Base-by-base conservation (phyloP, 2,888 invertebrate genomes). In the Punctoribates punctum region DNA sequence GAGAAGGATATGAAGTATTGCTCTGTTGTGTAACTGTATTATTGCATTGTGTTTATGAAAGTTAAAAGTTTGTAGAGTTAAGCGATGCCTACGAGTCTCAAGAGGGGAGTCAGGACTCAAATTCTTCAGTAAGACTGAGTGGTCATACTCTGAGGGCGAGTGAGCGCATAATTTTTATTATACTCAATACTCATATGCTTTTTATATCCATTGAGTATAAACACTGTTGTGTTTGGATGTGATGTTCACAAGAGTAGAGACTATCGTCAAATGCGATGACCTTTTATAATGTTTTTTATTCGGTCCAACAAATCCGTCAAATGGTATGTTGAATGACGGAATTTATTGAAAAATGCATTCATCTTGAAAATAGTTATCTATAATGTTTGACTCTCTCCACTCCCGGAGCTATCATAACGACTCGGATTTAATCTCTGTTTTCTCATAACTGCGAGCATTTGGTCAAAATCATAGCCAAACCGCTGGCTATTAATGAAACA, bases 271-370 rank as follows among this genome's bases (percentile, higher is more conserved):
- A 67, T 67, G 38, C 34, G 38, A 67, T 67, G 67, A 67, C 67
- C 67, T 67, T 67, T 67, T 67, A 67, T 67, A 67, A 38, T 67
- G 67, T 67, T 34, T 38, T 67, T 38, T n/a, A 38, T 67, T 67
- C 38, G 67, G n/a, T 67, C 38, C 67, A 67, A 67, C 67, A 67
- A 67, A 67, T 67, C 67, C 67, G 67, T 67, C 67, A 67, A 67
- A 67, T 67, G 67, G 38, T 67, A 67, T 67, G 38, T 67, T 38
- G 34, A 34, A 34, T 67, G 67, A 67, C 67, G 67, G 67, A 29
- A 67, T 67, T 67, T 67, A 67, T 67, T 67, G 67, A 67, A 67
- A 67, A 67, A 67, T 67, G n/a, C 67, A 67, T 67, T 67, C 67
- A 67, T 67, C 38, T 11, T 34, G 67, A 67, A 67, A 67, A 67